Evolutionary conservation across 2,113 vertebrate genomes (phyloP).

Genomic region (Theristicus caerulescens): DNA sequence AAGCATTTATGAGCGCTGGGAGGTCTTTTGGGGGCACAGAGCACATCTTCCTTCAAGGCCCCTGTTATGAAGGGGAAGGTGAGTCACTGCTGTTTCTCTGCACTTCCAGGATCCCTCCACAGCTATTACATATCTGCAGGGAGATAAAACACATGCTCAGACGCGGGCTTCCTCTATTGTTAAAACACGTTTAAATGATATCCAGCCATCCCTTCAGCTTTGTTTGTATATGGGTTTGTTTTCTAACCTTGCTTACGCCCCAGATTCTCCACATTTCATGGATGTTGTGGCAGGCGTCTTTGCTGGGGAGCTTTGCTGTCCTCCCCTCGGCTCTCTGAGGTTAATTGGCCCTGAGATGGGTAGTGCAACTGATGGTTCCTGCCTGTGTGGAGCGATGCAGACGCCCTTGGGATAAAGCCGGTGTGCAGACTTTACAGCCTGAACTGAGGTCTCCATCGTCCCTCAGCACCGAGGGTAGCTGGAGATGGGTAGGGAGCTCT

Average conservation of each 20-base stretch:
- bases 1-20: background rate
- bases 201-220: background rate
- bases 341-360: background rate
- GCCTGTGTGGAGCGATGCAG: background rate
- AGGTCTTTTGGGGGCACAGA: background rate
- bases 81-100: background rate
- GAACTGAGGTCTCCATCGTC: background rate
- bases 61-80: background rate
- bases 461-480: background rate
- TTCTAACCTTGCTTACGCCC: background rate
- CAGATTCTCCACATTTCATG: background rate
- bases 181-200: background rate
- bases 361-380: background rate
- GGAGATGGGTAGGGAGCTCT: background rate
- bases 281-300: background rate
- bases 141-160: background rate
- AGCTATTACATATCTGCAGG: background rate
- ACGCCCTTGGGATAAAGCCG: background rate
- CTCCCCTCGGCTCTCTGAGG: accelerated
- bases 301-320: background rate
- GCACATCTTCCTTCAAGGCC: background rate
- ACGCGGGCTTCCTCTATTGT: background rate
- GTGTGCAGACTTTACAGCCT: background rate
- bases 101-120: background rate
- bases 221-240: background rate